Evolutionary conservation across 2,797 vertebrate species (phyloP), one percentile per base, ranked within the genome.

Genomic region (Eremophila alpestris): DNA sequence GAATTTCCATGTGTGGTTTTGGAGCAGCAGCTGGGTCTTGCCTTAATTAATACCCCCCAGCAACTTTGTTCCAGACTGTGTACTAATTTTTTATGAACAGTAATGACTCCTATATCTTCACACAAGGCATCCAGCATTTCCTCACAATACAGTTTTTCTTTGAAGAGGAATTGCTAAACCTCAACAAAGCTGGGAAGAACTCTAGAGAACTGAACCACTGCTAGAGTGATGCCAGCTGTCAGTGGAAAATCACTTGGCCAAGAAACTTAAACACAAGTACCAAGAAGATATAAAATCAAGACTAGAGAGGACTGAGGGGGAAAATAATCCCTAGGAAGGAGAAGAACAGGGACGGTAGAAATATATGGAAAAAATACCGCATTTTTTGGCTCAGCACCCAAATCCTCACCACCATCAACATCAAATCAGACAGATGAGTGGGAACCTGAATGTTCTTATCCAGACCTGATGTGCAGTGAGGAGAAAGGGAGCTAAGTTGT

Each of bases 1-100:
- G 79, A 87, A 90, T 80, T 89, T 94, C 75, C 86, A 83, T 16
- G 10, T 56, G 86, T 63, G 90, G 91, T 93, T 95, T 92, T 90
- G 80, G 77, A 95, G 68, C 76, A 81, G 67, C 36, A 83, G 70
- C 80, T 93, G 63, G 51, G n/a, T 69, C 70, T 90, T 83, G 24
- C 52, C 71, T 94, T 86, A 91, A 87, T 91, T 89, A 91, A 91
- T 62, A 92, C 45, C 93, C 79, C 0, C 4, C 62, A 87, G 84
- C 84, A 94, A 85, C 87, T 91, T 94, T 90, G 60, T 71, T 92
- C 87, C 87, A 96, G 94, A 68, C 64, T 43, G 74, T 36, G 32
- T 83, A 65, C 86, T 96, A 55, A 52, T 87, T 93, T 95, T 86
- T 86, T 74, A 55, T 80, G 73, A 90, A 74, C 52, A 80, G n/a